Evolutionary conservation across 2,113 vertebrate genomes (phyloP), one percentile per base, ranked within the genome.

Genomic region (Larimichthys crocea): DNA sequence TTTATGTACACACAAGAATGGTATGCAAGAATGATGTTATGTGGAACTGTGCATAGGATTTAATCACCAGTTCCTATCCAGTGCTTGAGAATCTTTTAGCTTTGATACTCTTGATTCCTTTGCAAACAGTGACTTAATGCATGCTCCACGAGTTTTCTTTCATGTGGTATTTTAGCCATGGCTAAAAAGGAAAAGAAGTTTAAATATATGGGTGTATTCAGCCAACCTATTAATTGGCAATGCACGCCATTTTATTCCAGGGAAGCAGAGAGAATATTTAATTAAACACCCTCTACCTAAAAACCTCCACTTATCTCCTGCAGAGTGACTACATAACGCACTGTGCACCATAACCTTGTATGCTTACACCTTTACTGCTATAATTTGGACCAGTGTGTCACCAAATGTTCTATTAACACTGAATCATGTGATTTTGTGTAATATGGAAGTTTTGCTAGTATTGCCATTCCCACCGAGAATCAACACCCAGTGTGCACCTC

Each of bases 191-290:
- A 75, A 78, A 53, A 26, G 12, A 68, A 0, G 26, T 71, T 46
- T 15, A 65, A 70, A 82, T 69, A 55, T 35, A 74, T 19, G 15
- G 55, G 55, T 62, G n/a, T n/a, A 49, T 67, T 73, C 68, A 35
- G 15, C 14, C 1, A 2, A 57, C 57, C 68, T 69, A 78, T 52
- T 44, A 66, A 65, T 64, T 71, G 53, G 19, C 20, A 56, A 50
- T 31, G 53, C 22, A 56, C 7, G 53, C 3, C 0, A 20, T 56
- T 63, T 74, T 19, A 79, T 84, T 69, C 69, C 11, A 66, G 40
- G 11, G 56, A 19, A 69, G 48, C 19, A 55, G n/a, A 62, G 22
- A 12, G 2, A 42, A 42, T 42, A 62, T 46, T 8, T 61, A 52
- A 77, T 50, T 22, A 4, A 24, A 26, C 4, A 14, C 35, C 35